Evolutionary conservation across 2,113 vertebrate species (phyloP).

Genomic region (Mus pahari): DNA sequence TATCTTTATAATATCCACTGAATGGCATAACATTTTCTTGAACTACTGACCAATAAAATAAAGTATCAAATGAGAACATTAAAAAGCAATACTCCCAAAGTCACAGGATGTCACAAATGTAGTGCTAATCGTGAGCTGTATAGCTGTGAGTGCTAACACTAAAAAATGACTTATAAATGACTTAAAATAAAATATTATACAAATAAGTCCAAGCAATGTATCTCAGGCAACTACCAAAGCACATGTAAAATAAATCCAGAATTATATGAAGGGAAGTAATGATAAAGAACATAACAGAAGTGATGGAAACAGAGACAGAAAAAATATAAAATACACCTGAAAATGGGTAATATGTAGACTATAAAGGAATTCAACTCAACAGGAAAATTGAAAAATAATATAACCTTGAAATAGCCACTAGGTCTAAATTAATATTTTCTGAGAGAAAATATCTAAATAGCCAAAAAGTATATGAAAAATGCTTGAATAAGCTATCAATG

Average conservation of each 20-base stretch:
- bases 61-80: not conserved
- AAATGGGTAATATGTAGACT: not conserved
- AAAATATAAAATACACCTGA: too few relatives aligned
- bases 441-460: not conserved
- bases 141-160: too few relatives aligned
- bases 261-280: not conserved
- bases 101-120: not conserved
- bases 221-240: not conserved
- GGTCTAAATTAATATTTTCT: not conserved
- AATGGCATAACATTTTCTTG: not conserved
- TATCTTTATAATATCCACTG: not conserved
- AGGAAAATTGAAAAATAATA: not conserved
- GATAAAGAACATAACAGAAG: not conserved
- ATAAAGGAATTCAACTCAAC: not conserved
- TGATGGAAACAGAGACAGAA: not conserved
- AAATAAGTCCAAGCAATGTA: not conserved
- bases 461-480: not conserved
- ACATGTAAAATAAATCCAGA: not conserved
- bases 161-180: too few relatives aligned
- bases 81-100: not conserved
- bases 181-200: not conserved
- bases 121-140: not conserved
- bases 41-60: not conserved
- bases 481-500: not conserved
- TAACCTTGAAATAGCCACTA: not conserved